Evolutionary conservation across 2,888 invertebrate species (phyloP), one percentile per base, ranked within the genome.

Genomic region (Apotomis capreana): DNA sequence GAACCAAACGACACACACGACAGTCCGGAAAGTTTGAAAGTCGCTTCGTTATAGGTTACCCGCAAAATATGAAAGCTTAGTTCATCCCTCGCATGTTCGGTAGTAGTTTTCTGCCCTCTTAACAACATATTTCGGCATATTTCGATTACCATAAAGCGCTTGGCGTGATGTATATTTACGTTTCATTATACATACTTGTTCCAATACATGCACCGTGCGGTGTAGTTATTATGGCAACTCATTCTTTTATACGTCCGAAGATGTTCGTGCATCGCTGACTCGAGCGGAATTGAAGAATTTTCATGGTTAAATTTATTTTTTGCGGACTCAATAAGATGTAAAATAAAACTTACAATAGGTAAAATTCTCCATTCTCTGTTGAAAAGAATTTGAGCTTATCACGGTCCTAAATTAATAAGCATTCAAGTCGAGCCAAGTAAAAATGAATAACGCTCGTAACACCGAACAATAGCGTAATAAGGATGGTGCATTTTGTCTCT

Each of bases 391-490:
- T 91, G 79, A 89, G 92, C 92, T 92, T 92, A 92, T 92, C 92
- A 92, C 86, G 87, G 92, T 85, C 92, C 88, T 93, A 93, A 93
- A 93, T 93, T 93, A 92, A 92, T 93, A 93, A 92, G 93, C 88
- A 92, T 92, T 92, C 92, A 93, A 90, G 91, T 87, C 90, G 92
- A 92, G 93, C 93, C 93, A 92, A 92, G 92, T 92, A 92, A 93
- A 92, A 92, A 92, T 92, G 92, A 93, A 92, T 93, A 91, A 92
- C 87, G 89, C 91, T 89, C 90, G 90, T 92, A 91, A 92, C 89
- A 90, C 88, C 86, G 93, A 92, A 93, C 93, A 93, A 93, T 91
- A 81, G 90, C 86, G 87, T 92, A 92, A 93, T 91, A 91, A 92
- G 91, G 89, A 91, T 87, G 91, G 90, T 93, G 92, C 93, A 93